A percentile compares a stretch with the other conserved stretches of the same genome.
Conservation (phyloP, 2,797 vertebrate genomes). For the Pseudomugil gertrudae region DNA sequence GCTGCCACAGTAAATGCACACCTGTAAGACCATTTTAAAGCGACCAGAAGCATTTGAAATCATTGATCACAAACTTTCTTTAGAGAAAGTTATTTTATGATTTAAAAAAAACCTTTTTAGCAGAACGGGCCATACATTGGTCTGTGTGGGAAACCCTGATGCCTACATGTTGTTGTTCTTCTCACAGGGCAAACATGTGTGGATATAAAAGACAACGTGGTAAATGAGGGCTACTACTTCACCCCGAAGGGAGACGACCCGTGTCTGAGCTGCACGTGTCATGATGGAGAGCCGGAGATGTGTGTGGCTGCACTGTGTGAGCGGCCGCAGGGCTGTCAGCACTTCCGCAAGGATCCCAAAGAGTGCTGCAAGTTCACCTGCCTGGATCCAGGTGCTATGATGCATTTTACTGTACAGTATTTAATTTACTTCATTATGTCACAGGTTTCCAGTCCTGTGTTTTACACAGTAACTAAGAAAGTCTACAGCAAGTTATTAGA, state of each 20-base stretch:
- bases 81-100: no score
- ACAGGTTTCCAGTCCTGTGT: neutral
- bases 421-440: neutral
- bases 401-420: neutral
- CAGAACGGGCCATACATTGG: no score
- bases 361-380: slow-evolving; percentile 99
- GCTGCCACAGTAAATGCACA: no score
- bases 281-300: slow-evolving; percentile 97
- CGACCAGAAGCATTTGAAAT: no score
- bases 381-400: slow-evolving; percentile 89
- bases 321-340: slow-evolving; percentile 93
- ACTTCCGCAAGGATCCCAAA: slow-evolving; percentile 95
- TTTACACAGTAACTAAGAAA: neutral
- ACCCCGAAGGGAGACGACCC: slow-evolving; percentile 98
- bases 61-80: no score
- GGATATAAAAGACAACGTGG: slow-evolving; percentile 97
- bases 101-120: no score
- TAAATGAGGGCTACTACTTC: slow-evolving; percentile 97
- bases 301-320: slow-evolving; percentile 96
- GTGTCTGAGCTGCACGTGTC: slow-evolving; percentile 96
- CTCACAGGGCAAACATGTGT: slow-evolving; percentile 93
- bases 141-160: no score
- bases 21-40: no score
- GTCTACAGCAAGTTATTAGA: neutral
- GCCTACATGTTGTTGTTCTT: neutral